Evolutionary conservation across 2,797 vertebrate species (phyloP).

Genomic region (Hoplostethus atlanticus): DNA sequence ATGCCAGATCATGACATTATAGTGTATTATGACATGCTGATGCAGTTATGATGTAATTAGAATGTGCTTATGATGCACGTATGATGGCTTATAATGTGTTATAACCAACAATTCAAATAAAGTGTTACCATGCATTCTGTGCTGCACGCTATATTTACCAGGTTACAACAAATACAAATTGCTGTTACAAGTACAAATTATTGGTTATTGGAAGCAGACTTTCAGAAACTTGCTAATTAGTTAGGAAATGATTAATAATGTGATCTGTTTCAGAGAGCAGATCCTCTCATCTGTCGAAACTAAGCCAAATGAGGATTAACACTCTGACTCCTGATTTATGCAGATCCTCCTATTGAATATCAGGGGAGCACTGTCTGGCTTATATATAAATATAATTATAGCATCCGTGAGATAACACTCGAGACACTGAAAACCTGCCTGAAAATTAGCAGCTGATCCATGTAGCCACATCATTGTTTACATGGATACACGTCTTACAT

Average conservation of each 20-base stretch:
- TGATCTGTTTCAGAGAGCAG: slow-evolving; percentile 61
- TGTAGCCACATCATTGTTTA: slow-evolving; percentile 46
- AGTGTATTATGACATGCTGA: no score
- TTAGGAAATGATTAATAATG: slow-evolving; percentile 38
- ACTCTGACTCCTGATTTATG: slow-evolving; percentile 72
- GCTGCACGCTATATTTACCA: neutral
- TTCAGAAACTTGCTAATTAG: slow-evolving; percentile 55
- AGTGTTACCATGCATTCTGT: neutral
- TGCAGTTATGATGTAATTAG: no score
- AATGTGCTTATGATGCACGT: no score
- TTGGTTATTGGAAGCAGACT: slow-evolving; percentile 23
- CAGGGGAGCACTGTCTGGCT: slow-evolving; percentile 64
- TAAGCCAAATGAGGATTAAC: slow-evolving; percentile 76
- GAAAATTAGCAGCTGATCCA: slow-evolving; percentile 36
- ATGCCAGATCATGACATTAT: no score
- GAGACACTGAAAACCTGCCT: slow-evolving; percentile 48
- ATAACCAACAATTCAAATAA: no score
- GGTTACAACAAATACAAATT: neutral
- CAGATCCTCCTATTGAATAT: slow-evolving; percentile 76
- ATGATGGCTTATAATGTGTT: no score
- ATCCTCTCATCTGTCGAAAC: slow-evolving; percentile 62
- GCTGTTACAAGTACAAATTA: neutral
- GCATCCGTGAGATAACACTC: slow-evolving; percentile 48
- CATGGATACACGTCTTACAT: slow-evolving; percentile 37
- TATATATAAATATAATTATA: slow-evolving; percentile 57